Evolutionary conservation across 2,888 invertebrate species (phyloP), one percentile per base, ranked within the genome.

Genomic region (Spilosoma lubricipeda): DNA sequence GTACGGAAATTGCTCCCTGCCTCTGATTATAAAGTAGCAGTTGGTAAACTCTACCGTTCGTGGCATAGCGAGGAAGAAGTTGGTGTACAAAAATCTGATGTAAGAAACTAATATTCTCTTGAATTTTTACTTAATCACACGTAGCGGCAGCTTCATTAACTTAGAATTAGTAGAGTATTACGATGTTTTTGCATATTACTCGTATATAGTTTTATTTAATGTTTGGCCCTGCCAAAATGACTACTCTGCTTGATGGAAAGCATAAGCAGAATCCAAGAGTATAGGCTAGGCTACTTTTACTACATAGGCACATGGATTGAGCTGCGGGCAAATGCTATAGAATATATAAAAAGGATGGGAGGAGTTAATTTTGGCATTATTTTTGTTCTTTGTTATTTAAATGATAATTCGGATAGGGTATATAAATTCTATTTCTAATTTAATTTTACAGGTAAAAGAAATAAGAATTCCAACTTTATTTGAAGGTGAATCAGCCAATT

Each of bases 401-500:
- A 56, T 56, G 23, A n/a, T 56, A 56, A 48, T 56, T n/a, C n/a
- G 4, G 33, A 33, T n/a, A 8, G n/a, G 1, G 8, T n/a, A 1
- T 23, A 3, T 59, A 59, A 27, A 59, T 23, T 59, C 13, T 59
- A 48, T 27, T 15, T 13, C 1, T 59, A 59, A 27, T 3, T n/a
- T 5, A 15, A n/a, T 11, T 23, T 71, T 52, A 8, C 88, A 94
- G 85, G 89, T 96, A 0, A 80, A 85, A 27, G 87, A 89, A 15
- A 92, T 96, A 20, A 85, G 90, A n/a, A 81, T 94, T 1, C 96
- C 96, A 18, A 84, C 89, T 0, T 88, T 93, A 0, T 96, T 96
- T 88, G 94, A 93, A 77, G 96, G 96, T 67, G 87, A 91, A 73
- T 78, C 86, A 0, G 93, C 95, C 4, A 96, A 96, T 83, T 96